phyloP scores from a whole-genome alignment of 2,888 invertebrate genomes.

The Abscondita cerata region DNA sequence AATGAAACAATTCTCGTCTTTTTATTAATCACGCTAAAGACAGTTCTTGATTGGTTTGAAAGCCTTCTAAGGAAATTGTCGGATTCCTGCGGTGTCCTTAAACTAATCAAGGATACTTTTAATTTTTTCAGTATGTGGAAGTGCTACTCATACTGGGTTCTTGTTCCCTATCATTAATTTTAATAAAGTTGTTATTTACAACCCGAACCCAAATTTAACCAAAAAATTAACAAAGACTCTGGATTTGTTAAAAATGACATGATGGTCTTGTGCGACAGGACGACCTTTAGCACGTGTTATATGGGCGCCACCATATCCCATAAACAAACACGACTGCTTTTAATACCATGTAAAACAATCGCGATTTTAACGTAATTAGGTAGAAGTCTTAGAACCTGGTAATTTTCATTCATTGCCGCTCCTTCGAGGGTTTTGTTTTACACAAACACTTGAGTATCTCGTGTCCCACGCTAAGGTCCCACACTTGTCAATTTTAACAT shows the following conservation, averaged over 20 bases:
- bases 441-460: neutral
- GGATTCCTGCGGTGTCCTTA: conserved; percentile 38
- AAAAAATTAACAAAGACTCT: conserved; percentile 2
- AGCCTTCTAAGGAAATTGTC: conserved; percentile 33
- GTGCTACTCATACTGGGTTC: conserved; percentile 41
- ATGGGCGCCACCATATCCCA: conserved; percentile 40
- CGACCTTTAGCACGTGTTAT: conserved; percentile 40
- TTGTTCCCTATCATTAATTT: conserved; percentile 42
- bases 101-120: conserved; percentile 41
- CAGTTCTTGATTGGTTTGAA: conserved; percentile 41
- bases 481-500: conserved; percentile 27
- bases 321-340: conserved; percentile 37
- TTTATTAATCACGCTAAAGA: conserved; percentile 40
- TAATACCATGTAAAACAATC: conserved; percentile 30
- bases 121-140: conserved; percentile 29
- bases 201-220: neutral
- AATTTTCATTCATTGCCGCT: conserved; percentile 24
- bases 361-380: neutral
- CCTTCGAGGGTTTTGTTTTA: conserved; percentile 19
- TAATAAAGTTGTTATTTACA: conserved; percentile 29
- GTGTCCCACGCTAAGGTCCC: conserved; percentile 27
- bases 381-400: conserved; percentile 8
- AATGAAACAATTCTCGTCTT: conserved; percentile 36
- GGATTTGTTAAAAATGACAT: conserved; percentile 14
- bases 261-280: conserved; percentile 31